A percentile compares a stretch with the other conserved stretches of the same genome.
Evolutionary conservation across 2,888 invertebrate species (phyloP).

Genomic region (Sphecodes monilicornis): DNA sequence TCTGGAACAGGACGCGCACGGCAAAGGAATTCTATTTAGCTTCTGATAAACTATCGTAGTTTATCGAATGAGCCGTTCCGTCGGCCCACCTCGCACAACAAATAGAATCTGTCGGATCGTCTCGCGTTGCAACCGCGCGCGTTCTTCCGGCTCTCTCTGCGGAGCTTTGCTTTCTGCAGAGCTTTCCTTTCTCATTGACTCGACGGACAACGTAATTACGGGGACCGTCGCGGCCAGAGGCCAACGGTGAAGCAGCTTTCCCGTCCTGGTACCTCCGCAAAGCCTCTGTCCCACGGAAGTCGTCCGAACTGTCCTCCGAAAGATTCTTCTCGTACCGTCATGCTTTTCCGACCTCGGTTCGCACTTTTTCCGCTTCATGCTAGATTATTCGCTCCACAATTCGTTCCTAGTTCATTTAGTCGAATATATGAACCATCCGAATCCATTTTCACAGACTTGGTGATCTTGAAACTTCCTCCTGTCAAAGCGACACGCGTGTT

Average conservation of each 20-base stretch:
- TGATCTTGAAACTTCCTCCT: no score
- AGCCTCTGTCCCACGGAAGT: constrained; percentile 12
- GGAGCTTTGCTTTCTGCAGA: neutral
- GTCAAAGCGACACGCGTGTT: no score
- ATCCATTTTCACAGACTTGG: no score
- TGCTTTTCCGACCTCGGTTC: neutral
- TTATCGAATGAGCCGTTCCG: neutral
- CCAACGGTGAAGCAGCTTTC: neutral
- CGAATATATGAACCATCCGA: no score
- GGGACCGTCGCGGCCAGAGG: constrained; percentile 18
- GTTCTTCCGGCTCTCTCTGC: neutral
- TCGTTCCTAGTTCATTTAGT: neutral
- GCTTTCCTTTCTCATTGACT: constrained; percentile 29
- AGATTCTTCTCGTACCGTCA: constrained; percentile 7
- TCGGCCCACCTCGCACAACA: neutral
- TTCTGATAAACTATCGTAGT: neutral
- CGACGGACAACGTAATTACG: constrained; percentile 24
- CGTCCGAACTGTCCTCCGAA: constrained; percentile 20
- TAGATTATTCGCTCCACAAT: neutral
- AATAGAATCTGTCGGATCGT: constrained; percentile 14
- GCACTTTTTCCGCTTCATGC: neutral
- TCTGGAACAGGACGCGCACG: neutral
- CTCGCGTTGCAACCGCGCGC: neutral
- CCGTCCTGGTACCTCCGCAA: neutral
- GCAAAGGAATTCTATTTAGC: constrained; percentile 5